phyloP scores from a whole-genome alignment of 2,888 invertebrate genomes.

The Diarsia mendica region DNA sequence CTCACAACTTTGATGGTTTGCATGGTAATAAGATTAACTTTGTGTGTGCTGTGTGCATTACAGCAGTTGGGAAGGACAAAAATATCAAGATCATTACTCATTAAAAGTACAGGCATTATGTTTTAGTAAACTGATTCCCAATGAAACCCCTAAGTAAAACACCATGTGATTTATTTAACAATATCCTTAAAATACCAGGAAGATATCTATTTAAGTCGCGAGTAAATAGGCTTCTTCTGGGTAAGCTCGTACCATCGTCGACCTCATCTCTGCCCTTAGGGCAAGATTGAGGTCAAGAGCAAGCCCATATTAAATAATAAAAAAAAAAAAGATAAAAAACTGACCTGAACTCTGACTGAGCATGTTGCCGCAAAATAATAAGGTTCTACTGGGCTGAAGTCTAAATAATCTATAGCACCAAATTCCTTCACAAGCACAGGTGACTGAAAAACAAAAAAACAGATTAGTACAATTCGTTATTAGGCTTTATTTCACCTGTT shows the following conservation, averaged over 20 bases:
- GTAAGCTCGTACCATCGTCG: too few relatives aligned
- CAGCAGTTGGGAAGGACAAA: background rate
- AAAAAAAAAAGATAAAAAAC: too few relatives aligned
- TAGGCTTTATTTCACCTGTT: background rate
- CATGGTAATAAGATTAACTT: too few relatives aligned
- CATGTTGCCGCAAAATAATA: conserved; percentile 98
- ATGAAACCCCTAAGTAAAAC: background rate
- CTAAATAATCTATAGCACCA: conserved; percentile 97
- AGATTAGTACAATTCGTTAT: conserved; percentile 8
- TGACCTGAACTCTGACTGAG: conserved; percentile 95
- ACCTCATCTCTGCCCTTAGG: too few relatives aligned
- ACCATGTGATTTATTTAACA: background rate
- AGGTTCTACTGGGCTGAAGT: conserved; percentile 97
- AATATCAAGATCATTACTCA: background rate
- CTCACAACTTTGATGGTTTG: too few relatives aligned
- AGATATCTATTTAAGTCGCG: too few relatives aligned
- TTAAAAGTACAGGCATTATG: background rate
- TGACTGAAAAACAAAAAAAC: conserved; percentile 85
- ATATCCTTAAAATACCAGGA: background rate
- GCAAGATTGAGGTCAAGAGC: too few relatives aligned
- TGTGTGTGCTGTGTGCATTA: background rate
- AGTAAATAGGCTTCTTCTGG: too few relatives aligned
- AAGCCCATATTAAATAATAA: too few relatives aligned
- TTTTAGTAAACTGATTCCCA: background rate
- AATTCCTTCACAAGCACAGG: conserved; percentile 97